These are phyloP conservation scores for Trisateles emortualis DNA, from an alignment of 2,888 invertebrate species.

Conservation along the genomic window DNA sequence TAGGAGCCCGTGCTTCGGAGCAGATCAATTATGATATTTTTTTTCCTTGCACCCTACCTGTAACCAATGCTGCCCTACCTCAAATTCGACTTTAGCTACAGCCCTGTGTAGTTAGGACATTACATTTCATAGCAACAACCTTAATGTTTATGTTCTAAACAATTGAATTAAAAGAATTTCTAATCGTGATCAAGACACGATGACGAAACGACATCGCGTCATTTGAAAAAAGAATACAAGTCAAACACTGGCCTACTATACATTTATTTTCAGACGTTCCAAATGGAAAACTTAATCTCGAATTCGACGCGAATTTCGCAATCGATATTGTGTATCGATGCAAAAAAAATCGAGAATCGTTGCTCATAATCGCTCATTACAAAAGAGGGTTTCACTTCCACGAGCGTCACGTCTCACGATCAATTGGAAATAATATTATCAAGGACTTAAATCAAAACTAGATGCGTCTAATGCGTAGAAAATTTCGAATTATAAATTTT, in stretches of 20 bases:
- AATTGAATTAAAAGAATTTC: slow-evolving; percentile 25
- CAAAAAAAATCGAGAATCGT: slow-evolving; percentile 59
- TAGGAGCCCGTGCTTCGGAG: no score
- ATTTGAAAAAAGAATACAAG: slow-evolving; percentile 28
- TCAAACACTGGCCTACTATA: slow-evolving; percentile 42
- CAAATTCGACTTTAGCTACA: no score
- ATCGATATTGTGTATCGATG: slow-evolving; percentile 55
- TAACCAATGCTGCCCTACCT: no score
- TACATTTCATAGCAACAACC: neutral
- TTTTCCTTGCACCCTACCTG: no score
- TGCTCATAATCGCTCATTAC: slow-evolving; percentile 72
- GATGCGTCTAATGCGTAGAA: slow-evolving; percentile 31
- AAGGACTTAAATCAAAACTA: slow-evolving; percentile 48
- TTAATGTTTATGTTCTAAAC: slow-evolving; percentile 18
- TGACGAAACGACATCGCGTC: slow-evolving; percentile 33
- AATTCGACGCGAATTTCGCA: slow-evolving; percentile 53
- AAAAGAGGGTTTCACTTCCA: slow-evolving; percentile 80
- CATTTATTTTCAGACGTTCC: slow-evolving; percentile 34
- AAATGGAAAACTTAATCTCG: slow-evolving; percentile 42
- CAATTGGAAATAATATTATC: slow-evolving; percentile 73
- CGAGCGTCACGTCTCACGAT: slow-evolving; percentile 82
- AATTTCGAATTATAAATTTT: neutral
- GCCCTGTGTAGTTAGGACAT: neutral
- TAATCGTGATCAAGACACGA: slow-evolving; percentile 26
- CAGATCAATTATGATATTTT: no score